phyloP scores from a whole-genome alignment of 2,113 vertebrate species.

The Charadrius vociferus region DNA sequence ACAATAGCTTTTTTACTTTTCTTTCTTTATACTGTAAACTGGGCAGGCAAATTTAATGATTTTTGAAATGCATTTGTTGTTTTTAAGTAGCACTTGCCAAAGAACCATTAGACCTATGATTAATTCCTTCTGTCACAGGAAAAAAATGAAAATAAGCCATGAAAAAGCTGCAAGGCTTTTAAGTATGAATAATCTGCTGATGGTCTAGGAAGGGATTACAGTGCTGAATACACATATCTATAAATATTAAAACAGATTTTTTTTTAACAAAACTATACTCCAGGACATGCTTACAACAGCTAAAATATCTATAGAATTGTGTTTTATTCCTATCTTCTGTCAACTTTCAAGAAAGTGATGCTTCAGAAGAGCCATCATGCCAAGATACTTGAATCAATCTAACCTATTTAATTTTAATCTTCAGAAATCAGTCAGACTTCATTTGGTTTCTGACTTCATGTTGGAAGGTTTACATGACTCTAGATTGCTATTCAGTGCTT shows the following conservation, averaged over 20 bases:
- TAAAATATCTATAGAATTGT: background rate
- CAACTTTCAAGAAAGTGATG: background rate
- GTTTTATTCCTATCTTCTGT: background rate
- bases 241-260: background rate
- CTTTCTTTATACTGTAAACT: background rate
- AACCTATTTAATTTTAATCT: background rate
- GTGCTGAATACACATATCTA: background rate
- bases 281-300: background rate
- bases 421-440: background rate
- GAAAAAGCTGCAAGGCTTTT: conserved; percentile 51
- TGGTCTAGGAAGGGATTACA: conserved; percentile 28
- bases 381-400: background rate
- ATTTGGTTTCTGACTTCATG: background rate
- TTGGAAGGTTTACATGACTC: background rate
- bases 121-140: conserved; percentile 59
- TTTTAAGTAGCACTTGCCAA: conserved; percentile 65
- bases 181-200: conserved; percentile 58
- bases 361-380: background rate
- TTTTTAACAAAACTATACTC: background rate
- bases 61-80: conserved; percentile 33
- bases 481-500: background rate
- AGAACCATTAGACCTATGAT: conserved; percentile 61
- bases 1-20: background rate
- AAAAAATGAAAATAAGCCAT: conserved; percentile 28
- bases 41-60: background rate